Evolutionary conservation across 2,113 vertebrate genomes (phyloP).

Genomic region (Chamaea fasciata): DNA sequence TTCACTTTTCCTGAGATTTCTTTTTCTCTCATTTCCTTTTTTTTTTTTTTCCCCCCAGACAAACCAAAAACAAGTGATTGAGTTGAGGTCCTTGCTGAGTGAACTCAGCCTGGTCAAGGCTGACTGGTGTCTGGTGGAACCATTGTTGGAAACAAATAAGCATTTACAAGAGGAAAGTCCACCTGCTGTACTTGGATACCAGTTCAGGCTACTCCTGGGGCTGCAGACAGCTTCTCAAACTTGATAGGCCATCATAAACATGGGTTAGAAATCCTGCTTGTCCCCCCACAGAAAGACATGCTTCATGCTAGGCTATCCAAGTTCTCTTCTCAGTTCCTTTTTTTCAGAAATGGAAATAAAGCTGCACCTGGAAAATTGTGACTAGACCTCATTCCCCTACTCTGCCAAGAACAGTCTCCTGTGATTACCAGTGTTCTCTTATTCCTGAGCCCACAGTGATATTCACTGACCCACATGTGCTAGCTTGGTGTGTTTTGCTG

Average conservation of each 20-base stretch:
- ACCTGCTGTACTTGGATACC: neutral
- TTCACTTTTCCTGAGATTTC: conserved; percentile 63
- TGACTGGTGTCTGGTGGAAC: conserved; percentile 13
- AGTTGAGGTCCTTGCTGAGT: conserved; percentile 22
- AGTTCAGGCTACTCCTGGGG: neutral
- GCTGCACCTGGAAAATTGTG: neutral
- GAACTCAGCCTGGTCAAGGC: neutral
- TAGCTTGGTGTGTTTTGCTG: neutral
- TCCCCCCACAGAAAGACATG: neutral
- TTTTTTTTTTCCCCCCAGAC: neutral
- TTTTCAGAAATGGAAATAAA: neutral
- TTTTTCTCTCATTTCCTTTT: conserved; percentile 9
- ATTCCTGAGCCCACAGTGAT: neutral
- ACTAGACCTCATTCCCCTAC: neutral
- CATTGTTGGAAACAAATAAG: conserved; percentile 12
- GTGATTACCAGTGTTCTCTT: neutral
- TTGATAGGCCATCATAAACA: neutral
- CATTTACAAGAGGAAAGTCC: neutral
- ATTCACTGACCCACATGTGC: neutral
- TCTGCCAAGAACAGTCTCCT: neutral
- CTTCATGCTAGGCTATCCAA: neutral
- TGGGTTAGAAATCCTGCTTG: neutral
- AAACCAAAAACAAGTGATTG: conserved; percentile 50
- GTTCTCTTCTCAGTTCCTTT: neutral
- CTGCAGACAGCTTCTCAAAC: neutral